Evolutionary conservation across 2,113 vertebrate species (phyloP), one percentile per base, ranked within the genome.

Genomic region (Cinclus mexicanus): DNA sequence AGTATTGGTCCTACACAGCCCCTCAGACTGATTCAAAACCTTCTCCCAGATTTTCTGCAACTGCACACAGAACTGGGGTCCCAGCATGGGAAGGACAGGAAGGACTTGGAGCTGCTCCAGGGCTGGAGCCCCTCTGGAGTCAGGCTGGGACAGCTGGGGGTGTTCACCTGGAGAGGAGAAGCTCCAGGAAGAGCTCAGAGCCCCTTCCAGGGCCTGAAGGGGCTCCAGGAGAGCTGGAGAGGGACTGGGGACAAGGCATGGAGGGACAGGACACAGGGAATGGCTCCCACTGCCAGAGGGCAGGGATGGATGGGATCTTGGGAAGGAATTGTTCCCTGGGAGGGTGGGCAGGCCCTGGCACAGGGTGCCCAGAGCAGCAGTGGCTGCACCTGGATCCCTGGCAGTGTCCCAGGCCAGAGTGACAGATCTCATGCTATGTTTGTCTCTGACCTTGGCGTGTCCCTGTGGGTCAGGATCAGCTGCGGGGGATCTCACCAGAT

Each of bases 131-230:
- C 7, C 63, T 26, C 46, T 28, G 65, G 71, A 31, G 24, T 24
- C 24, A 42, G 50, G 21, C 50, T 64, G 67, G 85, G 25, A 56
- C 42, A 42, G 21, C 49, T 71, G 57, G 35, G 49, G 1, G 0
- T 2, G 41, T 0, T 56, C 75, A 21, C 3, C 56, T 87, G 56
- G 65, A 53, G n/a, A 46, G 24, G 39, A 53, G 41, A 47, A 55
- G n/a, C 3, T 79, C 56, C 65, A 70, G n/a, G 16, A 20, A 70
- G 20, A 87, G 6, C 56, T 47, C 47, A 39, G 74, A 70, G 56
- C 47, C 47, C 57, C 39, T 70, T 0, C 0, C 74, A 70, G 84
- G 1, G 33, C 28, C 55, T 1, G 1, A 55, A 87, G 56, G 64
- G 29, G 16, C 41, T 87, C 47, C 74, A 78, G 56, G 41, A 78